Evolutionary conservation across 1,140 invertebrate species (phyloP).

Genomic region (Drosophila teissieri): DNA sequence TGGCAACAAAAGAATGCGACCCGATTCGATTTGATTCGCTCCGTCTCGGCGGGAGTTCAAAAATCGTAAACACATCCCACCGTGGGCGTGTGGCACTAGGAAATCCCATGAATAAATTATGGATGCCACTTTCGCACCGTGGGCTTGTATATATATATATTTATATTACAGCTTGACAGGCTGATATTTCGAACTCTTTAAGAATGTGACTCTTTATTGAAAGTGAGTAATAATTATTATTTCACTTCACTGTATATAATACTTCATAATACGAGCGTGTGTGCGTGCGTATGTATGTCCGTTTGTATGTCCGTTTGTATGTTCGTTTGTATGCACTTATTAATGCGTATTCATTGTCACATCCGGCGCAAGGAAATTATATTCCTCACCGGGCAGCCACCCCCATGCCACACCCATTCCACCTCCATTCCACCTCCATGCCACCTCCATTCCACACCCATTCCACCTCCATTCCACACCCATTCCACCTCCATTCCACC

Average conservation of each 20-base stretch:
- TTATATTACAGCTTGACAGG: not conserved
- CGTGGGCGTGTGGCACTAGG: not conserved
- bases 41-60: slow-evolving; percentile 45
- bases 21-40: slow-evolving; percentile 19
- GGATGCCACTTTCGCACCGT: not conserved
- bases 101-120: slow-evolving; percentile 4
- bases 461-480: not conserved
- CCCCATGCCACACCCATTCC: not conserved
- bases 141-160: not conserved
- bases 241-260: slow-evolving; percentile 3
- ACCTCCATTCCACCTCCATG: too few relatives aligned
- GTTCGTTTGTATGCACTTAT: slow-evolving; percentile 65
- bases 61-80: slow-evolving; percentile 58
- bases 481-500: too few relatives aligned
- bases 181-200: too few relatives aligned
- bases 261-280: slow-evolving; percentile 19
- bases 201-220: too few relatives aligned
- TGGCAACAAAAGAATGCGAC: slow-evolving; percentile 42
- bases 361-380: slow-evolving; percentile 80
- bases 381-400: slow-evolving; percentile 49
- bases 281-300: not conserved
- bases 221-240: not conserved
- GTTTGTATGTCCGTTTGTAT: slow-evolving; percentile 52
- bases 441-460: not conserved
- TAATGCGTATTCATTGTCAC: slow-evolving; percentile 82